These are phyloP conservation scores for Ptilorrhoa leucosticta DNA, from an alignment of 2,113 vertebrate genomes.

Conservation along the genomic window DNA sequence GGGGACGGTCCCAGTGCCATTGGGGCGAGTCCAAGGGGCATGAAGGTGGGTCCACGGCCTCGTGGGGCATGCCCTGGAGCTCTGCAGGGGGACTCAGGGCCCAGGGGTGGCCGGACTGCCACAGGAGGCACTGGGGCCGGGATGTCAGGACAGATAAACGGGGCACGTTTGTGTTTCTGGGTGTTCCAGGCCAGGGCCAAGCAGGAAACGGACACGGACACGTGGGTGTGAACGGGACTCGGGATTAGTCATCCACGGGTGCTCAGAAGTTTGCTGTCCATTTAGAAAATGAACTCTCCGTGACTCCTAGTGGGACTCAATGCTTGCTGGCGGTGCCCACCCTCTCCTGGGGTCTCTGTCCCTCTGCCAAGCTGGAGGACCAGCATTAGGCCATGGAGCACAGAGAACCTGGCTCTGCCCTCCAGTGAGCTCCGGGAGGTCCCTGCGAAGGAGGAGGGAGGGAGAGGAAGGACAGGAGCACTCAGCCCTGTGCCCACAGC, in stretches of 20 bases:
- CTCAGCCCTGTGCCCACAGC: neutral
- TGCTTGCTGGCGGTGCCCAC: neutral
- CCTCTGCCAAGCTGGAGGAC: neutral
- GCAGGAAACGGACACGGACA: neutral
- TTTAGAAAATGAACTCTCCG: neutral
- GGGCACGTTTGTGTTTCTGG: neutral
- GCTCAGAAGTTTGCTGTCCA: neutral
- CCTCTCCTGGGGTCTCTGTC: neutral
- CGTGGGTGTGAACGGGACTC: neutral
- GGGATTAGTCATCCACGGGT: neutral
- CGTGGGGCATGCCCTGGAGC: rapidly evolving
- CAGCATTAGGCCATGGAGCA: neutral
- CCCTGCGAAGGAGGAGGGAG: neutral
- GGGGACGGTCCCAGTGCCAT: rapidly evolving
- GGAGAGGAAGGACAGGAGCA: neutral
- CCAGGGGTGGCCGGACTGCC: neutral
- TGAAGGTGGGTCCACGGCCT: rapidly evolving
- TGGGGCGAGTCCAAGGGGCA: no score
- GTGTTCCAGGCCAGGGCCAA: neutral
- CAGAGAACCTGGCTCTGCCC: neutral
- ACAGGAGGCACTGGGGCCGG: neutral
- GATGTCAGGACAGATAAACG: no score
- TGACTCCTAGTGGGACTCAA: neutral
- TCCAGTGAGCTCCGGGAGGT: rapidly evolving
- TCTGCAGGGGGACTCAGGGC: neutral